Conservation (phyloP, 2,113 vertebrate species). For the Strix aluco region DNA sequence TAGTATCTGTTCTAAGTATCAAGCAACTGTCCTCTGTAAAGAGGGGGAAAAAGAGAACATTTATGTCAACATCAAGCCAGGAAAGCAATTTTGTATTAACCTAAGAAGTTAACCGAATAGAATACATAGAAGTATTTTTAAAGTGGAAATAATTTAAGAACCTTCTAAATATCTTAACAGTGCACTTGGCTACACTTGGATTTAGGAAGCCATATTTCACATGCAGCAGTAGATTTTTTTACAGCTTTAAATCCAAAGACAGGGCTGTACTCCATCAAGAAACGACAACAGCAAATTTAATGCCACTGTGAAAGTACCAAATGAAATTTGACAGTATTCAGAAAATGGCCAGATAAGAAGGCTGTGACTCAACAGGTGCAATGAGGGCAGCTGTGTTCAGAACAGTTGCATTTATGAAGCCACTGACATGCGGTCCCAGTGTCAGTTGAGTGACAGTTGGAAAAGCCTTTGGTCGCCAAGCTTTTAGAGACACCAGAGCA, state of each 20-base stretch:
- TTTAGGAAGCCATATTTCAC: constrained; percentile 68
- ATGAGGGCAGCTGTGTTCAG: background rate
- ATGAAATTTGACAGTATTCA: background rate
- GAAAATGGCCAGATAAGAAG: background rate
- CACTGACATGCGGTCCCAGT: background rate
- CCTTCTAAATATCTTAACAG: constrained; percentile 60
- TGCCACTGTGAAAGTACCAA: background rate
- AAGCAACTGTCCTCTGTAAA: constrained; percentile 34
- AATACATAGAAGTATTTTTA: constrained; percentile 53
- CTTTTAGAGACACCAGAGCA: background rate
- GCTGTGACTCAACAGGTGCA: background rate
- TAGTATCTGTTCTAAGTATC: constrained; percentile 75
- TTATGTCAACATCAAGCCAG: constrained; percentile 11
- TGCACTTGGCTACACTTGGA: constrained; percentile 26
- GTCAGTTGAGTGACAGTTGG: background rate
- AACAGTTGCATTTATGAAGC: background rate
- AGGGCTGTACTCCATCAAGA: constrained; percentile 8
- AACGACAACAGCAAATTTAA: background rate
- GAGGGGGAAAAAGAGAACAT: background rate
- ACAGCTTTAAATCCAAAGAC: background rate
- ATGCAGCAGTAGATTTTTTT: background rate
- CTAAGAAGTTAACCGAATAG: constrained; percentile 38
- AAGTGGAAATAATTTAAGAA: constrained; percentile 59
- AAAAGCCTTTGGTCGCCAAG: background rate
- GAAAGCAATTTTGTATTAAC: constrained; percentile 55